Base-by-base conservation (phyloP, 2,888 invertebrate species). In the Trissonchulus latispiculum region DNA sequence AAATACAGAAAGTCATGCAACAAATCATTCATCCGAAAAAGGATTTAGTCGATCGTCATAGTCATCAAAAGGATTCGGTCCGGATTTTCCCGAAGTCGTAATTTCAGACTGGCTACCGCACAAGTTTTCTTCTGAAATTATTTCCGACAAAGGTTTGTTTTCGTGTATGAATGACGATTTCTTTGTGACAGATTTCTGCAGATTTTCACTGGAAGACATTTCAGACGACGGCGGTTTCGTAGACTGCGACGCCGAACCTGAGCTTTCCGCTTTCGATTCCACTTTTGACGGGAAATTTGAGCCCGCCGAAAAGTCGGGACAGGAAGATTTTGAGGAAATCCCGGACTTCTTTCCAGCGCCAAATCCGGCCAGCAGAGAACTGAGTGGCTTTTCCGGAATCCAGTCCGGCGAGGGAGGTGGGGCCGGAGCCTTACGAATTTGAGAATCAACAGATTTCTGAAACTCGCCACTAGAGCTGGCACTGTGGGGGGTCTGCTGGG, bases 1-100 rank as follows among this genome's bases (percentile, higher is more conserved):
- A n/a, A n/a, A n/a, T n/a, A n/a, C n/a, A n/a, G n/a, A n/a, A n/a
- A n/a, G n/a, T n/a, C n/a, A n/a, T n/a, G n/a, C n/a, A n/a, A 48
- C 23, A 8, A 48, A 15, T 48, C 48, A 48, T 29, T 70, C 18
- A 23, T 71, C 66, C 3, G 8, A 29, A 32, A 72, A 72, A 31
- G 72, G 72, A 66, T 72, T 72, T 3, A 62, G 8, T 31, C 28
- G 31, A 61, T 71, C 71, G 23, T 71, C 71, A 71, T 68, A 71
- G n/a, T 67, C 15, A 71, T 61, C 36, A 15, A 32, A 15, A n/a
- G n/a, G n/a, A n/a, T n/a, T n/a, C 8, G 8, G 8, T 15, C 8
- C 8, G 8, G 48, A 15, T 48, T 48, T 48, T 8, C 48, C 48
- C 8, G 8, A 8, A 23, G 8, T 23, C 8, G 48, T 23, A 8